Evolutionary conservation across 2,888 invertebrate species (phyloP), one percentile per base, ranked within the genome.

Genomic region (Congeria kusceri): DNA sequence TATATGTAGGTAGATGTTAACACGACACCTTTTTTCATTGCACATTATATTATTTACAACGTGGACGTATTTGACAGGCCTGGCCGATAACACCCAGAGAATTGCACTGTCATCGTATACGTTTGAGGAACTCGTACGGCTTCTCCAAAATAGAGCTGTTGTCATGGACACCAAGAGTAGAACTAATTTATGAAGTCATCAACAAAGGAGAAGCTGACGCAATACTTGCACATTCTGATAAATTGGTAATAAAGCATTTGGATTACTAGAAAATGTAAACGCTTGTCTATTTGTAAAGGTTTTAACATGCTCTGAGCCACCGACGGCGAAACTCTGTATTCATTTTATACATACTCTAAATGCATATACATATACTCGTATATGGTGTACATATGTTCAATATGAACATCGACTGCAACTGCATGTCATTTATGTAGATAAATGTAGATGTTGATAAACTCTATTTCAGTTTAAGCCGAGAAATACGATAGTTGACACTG

Each of bases 111-210:
- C 15, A 5, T 39, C 39, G 39, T 39, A 1, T 9, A 13, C 39
- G 39, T 39, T 15, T 39, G 3, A 13, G 39, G 39, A 39, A 39
- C 9, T 39, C 7, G 7, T 53, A 53, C 53, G 25, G 53, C 9
- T 53, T 53, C 53, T 53, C 20, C n/a, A 53, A 53, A 53, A 53
- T 76, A 2, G 82, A 82, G 53, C 20, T 66, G 9, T 46, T 82
- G 23, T 77, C 76, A 3, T 28, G 28, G 25, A 44, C 61, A 28
- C 82, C 82, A 29, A 69, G 69, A 23, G 76, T 82, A 20, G 72
- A 76, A 32, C 65, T 72, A 5, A n/a, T 76, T 5, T 76, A 82
- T 63, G 82, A 78, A 18, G 75, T 76, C 29, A n/a, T 78, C 4
- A 69, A 61, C 28, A 20, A 46, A 29, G 66, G 63, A 0, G 82